Percentiles rank a stretch among this genome's conserved stretches.
These are phyloP conservation scores for Clistopyga incitator DNA, from an alignment of 2,888 invertebrate species.

Conservation along the genomic window DNA sequence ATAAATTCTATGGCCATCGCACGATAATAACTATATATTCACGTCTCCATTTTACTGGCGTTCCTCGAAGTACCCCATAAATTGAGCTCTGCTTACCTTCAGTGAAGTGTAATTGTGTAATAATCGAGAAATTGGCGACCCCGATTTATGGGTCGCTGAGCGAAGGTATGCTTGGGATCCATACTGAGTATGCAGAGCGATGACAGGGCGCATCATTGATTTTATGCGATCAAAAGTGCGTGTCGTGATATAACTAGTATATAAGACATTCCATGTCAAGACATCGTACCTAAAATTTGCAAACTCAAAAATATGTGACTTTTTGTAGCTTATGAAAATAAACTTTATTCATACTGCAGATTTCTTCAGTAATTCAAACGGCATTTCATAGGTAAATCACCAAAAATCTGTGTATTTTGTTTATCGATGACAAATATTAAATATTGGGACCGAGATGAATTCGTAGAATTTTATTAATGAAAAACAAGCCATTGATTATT, in stretches of 20 bases:
- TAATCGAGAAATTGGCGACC: slow-evolving; percentile 27
- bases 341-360: too few species aligned
- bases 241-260: slow-evolving; percentile 37
- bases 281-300: too few species aligned
- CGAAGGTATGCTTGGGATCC: slow-evolving; percentile 38
- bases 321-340: too few species aligned
- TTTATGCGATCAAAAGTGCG: slow-evolving; percentile 56
- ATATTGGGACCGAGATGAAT: too few species aligned
- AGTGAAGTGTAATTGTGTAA: slow-evolving; percentile 16
- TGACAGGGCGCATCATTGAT: slow-evolving; percentile 64
- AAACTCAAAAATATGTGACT: too few species aligned
- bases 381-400: too few species aligned
- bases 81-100: neutral
- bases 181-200: slow-evolving; percentile 25
- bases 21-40: neutral
- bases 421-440: too few species aligned
- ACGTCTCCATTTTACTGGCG: neutral
- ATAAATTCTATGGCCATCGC: neutral
- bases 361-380: too few species aligned
- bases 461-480: too few species aligned
- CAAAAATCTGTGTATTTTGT: too few species aligned
- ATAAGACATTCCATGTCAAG: neutral
- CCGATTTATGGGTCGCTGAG: neutral
- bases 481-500: too few species aligned
- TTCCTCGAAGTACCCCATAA: slow-evolving; percentile 4